Conservation (phyloP, 2,797 vertebrate species). For the Notamacropus eugenii region DNA sequence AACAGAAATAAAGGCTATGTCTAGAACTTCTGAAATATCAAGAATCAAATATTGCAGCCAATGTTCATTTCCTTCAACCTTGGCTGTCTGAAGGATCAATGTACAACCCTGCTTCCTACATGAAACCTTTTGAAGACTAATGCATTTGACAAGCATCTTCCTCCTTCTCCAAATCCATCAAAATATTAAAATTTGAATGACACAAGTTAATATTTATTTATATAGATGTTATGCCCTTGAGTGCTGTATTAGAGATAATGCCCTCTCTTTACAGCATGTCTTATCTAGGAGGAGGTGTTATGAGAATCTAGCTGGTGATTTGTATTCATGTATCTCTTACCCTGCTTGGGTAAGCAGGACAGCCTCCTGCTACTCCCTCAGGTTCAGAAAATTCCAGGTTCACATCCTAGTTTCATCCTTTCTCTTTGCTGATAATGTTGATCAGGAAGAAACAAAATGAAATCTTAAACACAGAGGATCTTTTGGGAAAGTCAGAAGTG, state of each 20-base stretch:
- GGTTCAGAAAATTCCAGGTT: background rate
- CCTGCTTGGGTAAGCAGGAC: background rate
- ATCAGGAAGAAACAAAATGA: background rate
- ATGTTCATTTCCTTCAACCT: background rate
- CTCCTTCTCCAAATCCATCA: background rate
- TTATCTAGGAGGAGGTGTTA: background rate
- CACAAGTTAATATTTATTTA: background rate
- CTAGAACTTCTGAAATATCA: background rate
- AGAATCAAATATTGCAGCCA: background rate
- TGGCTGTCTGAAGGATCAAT: background rate
- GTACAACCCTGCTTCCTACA: background rate
- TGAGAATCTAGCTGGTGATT: accelerated
- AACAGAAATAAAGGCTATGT: background rate
- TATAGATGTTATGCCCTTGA: background rate
- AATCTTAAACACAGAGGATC: constrained; percentile 31
- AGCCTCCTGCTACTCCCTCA: background rate
- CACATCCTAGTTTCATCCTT: background rate
- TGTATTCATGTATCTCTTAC: background rate
- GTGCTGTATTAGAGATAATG: background rate
- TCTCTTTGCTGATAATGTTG: background rate
- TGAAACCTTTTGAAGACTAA: background rate
- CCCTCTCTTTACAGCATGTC: background rate
- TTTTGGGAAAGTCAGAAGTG: background rate
- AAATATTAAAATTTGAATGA: background rate
- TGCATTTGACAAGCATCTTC: background rate